Conservation (phyloP, 1,140 invertebrate species). For the Sarcophaga bullata region DNA sequence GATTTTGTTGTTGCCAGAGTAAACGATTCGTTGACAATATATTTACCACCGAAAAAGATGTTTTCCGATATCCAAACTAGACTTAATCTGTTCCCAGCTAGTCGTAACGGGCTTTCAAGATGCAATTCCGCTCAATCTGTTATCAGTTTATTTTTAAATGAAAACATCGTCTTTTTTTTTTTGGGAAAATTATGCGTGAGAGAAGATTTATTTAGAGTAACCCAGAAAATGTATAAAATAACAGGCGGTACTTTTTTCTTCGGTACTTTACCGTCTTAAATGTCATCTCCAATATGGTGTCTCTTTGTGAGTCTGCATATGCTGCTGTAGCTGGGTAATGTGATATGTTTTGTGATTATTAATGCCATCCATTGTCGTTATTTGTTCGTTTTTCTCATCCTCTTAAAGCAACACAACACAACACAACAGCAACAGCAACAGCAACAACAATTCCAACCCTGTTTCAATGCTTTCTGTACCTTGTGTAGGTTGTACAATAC, state of each 20-base stretch:
- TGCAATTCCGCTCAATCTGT: no score
- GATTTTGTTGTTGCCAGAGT: no score
- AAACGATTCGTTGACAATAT: no score
- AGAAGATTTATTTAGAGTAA: not conserved
- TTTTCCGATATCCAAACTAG: no score
- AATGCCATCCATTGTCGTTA: not conserved
- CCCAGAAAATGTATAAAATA: not conserved
- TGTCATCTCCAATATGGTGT: not conserved
- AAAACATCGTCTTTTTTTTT: no score
- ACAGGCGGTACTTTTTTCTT: not conserved
- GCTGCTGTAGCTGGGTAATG: not conserved
- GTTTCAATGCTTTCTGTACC: not conserved
- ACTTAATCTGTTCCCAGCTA: no score
- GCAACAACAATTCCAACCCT: not conserved
- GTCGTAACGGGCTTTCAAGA: no score
- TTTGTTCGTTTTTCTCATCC: not conserved
- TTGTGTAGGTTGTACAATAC: slow-evolving; percentile 6
- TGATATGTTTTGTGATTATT: slow-evolving; percentile 20
- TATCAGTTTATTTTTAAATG: no score
- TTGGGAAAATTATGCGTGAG: no score
- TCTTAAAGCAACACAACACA: not conserved
- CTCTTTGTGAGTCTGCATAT: no score
- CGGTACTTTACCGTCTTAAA: not conserved
- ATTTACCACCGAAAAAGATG: no score
- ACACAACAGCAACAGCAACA: not conserved